phyloP scores from a whole-genome alignment of 2,888 invertebrate species.

The Drosophila ezoana region DNA sequence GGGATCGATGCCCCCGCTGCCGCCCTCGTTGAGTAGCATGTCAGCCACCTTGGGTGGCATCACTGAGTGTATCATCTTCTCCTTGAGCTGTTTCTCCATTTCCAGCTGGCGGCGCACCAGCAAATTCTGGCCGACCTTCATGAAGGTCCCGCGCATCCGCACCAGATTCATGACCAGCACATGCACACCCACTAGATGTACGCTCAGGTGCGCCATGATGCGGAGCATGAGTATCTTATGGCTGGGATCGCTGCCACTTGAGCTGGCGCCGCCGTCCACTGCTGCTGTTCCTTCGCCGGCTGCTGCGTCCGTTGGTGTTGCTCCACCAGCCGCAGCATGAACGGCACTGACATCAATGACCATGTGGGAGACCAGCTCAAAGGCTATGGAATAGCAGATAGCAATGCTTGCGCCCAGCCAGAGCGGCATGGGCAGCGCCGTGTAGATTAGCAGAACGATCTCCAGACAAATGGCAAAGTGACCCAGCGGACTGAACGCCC shows the following conservation, averaged over 20 bases:
- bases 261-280: background rate
- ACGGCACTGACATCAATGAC: slow-evolving; percentile 85
- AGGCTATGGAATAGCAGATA: slow-evolving; percentile 92
- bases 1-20: slow-evolving; percentile 79
- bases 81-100: slow-evolving; percentile 96
- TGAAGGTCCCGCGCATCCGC: slow-evolving; percentile 97
- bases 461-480: slow-evolving; percentile 94
- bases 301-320: background rate
- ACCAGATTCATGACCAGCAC: slow-evolving; percentile 97
- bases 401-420: slow-evolving; percentile 93
- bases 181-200: slow-evolving; percentile 96
- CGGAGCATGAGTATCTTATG: slow-evolving; percentile 88
- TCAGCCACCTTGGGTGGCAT: slow-evolving; percentile 98
- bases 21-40: slow-evolving; percentile 92
- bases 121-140: slow-evolving; percentile 97
- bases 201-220: slow-evolving; percentile 93
- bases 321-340: slow-evolving; percentile 69
- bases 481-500: slow-evolving; percentile 90
- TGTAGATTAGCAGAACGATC: slow-evolving; percentile 95
- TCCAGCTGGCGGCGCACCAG: slow-evolving; percentile 95
- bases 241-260: slow-evolving; percentile 85
- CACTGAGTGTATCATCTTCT: slow-evolving; percentile 98
- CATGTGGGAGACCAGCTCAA: slow-evolving; percentile 90
- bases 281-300: background rate
- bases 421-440: slow-evolving; percentile 95